Conservation (phyloP, 2,797 vertebrate genomes). For the Cirrhinus molitorella region DNA sequence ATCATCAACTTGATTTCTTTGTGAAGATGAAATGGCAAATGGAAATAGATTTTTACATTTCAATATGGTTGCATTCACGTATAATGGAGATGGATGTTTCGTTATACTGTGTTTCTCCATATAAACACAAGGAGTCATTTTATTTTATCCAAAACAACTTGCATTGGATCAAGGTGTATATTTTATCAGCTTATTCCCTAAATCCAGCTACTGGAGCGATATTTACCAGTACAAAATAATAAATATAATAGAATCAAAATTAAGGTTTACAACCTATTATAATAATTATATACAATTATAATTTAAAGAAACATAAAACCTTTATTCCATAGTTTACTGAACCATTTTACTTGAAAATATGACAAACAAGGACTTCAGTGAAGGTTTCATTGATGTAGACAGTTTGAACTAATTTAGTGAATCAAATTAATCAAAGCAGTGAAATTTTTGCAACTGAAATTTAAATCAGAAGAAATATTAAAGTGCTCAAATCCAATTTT, state of each 20-base stretch:
- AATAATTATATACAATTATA: not conserved
- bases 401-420: not conserved
- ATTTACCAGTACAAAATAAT: not conserved
- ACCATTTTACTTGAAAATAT: not conserved
- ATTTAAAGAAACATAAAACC: not conserved
- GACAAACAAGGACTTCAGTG: not conserved
- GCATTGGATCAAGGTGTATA: not conserved
- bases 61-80: not conserved
- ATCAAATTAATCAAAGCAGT: not conserved
- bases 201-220: not conserved
- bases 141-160: not conserved
- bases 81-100: not conserved
- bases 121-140: not conserved
- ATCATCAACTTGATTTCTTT: slow-evolving; percentile 28
- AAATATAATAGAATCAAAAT: not conserved
- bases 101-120: not conserved
- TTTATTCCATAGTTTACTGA: not conserved
- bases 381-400: not conserved
- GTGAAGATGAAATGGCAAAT: not conserved
- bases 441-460: not conserved
- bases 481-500: not conserved
- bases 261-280: not conserved
- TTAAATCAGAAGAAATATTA: no score
- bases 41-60: not conserved
- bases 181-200: not conserved